Evolutionary conservation across 2,888 invertebrate species (phyloP), one percentile per base, ranked within the genome.

Genomic region (Andrena bicolor): DNA sequence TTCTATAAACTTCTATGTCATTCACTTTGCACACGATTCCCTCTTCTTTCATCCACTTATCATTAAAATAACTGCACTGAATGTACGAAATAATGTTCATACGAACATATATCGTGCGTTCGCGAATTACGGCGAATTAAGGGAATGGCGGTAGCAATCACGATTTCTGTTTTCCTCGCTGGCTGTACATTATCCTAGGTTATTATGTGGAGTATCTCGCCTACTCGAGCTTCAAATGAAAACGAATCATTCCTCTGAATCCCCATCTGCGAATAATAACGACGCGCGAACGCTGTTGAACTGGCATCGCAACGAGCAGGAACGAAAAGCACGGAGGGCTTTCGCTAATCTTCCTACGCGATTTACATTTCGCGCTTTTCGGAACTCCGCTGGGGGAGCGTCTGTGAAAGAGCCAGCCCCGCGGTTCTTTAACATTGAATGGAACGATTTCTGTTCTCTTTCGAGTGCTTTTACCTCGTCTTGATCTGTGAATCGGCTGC

Each of bases 191-290:
- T 69, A 81, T 76, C 35, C 71, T 13, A 48, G 80, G 77, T 78
- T 70, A 76, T 78, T 68, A 66, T 64, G 65, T 26, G 5, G 28
- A 51, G 76, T 48, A 41, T 41, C 49, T 71, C 58, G 68, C 26
- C 41, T 58, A 65, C 61, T 72, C 66, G 32, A 61, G 79, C 80
- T 75, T 72, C 26, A 83, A 80, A 83, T 81, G 76, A 68, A 76
- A 79, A 86, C 76, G 76, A 83, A 87, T 87, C 84, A 83, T 83
- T 80, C 49, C 60, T 72, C 26, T 53, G 61, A 35, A 51, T 56
- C 49, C 61, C 53, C 75, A 69, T 58, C 75, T 53, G 69, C 65
- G 73, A 75, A 68, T 64, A 74, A 63, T 75, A 79, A 76, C 64
- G 71, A 23, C 23, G 16, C 6, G 32, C 51, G 48, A 71, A 64